Base-by-base conservation (phyloP, 2,113 vertebrate species). In the Bostrychus sinensis region DNA sequence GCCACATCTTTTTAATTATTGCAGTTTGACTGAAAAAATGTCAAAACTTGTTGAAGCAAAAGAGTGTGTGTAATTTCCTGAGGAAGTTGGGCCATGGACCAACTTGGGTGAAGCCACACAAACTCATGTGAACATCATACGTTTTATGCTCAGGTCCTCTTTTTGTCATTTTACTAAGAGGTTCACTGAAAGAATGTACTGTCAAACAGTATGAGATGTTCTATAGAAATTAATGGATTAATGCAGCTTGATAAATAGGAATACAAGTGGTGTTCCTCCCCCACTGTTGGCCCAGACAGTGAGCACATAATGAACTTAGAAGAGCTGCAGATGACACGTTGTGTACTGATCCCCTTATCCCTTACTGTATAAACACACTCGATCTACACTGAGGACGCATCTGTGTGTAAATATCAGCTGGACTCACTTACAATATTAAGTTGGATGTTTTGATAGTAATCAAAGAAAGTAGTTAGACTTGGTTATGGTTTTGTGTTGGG, bases 241-340 rank as follows among this genome's bases (percentile, higher is more conserved):
- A 22, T 17, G 6, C n/a, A 12, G 25, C 48, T 20, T 1, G 8
- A 30, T 34, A 23, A 54, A 58, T 32, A 32, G 53, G 37, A 48
- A 64, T 55, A 46, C 37, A 42, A 22, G 51, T 16, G 4, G 41
- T 32, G 55, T 65, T 65, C 41, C 20, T 62, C 73, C 70, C 70
- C 60, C 62, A 39, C 79, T 59, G 41, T 66, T 73, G 70, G 70
- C 57, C 22, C 57, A 53, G 42, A 66, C 71, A 82, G 83, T 89
- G 82, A 89, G 78, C 80, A 61, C 84, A 77, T 91, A 89, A 91
- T 86, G 81, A 80, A 85, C 87, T 90, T 89, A 86, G 54, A 65
- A 80, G 77, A 66, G 72, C 67, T 75, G 48, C 80, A 73, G 77
- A 80, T 86, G 81, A 87, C 86, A 80, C 78, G 62, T 72, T 68